Base-by-base conservation (phyloP, 2,797 vertebrate genomes). In the Tympanoctomys barrerae region DNA sequence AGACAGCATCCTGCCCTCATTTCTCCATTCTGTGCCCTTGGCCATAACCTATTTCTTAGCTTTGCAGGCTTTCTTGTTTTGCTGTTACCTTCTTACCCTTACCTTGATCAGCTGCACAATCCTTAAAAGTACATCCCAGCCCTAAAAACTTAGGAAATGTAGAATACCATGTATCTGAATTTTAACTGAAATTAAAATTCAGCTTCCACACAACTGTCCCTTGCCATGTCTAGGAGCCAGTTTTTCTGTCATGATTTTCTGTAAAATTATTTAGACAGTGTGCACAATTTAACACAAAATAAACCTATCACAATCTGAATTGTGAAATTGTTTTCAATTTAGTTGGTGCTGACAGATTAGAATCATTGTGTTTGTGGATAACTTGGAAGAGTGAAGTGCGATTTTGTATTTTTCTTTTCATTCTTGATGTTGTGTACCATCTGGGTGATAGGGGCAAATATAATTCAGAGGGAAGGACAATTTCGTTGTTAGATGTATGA, bases 111-210 rank as follows among this genome's bases (percentile, higher is more conserved):
- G 36, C 62, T 87, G 59, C 26, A 64, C 4, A 75, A 52, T 36
- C 71, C 52, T 85, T 91, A 77, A 91, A 92, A 84, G 4, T 13
- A 46, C 70, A 81, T n/a, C 57, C 42, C 61, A 19, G 10, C 70
- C 68, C 52, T 89, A 68, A 93, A 90, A 68, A 49, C 59, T 24
- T 46, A 92, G n/a, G 54, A 71, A 92, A 75, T 3, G 73, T 49
- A 16, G 28, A 81, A 52, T 90, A 9, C 1, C 79, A 80, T 88
- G 14, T 79, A n/a, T 88, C 57, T 57, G 33, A 80, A 64, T 89
- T 93, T 91, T 57, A 90, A 68, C 31, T 80, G 87, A 90, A 31
- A 88, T n/a, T 89, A 90, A 94, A 94, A 83, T 57, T 89, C 91
- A 49, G 13, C 42, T 95, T 90, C 21, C 36, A 46, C 16, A 77